These are phyloP conservation scores for Lasioglossum leucozonium DNA, from an alignment of 2,888 invertebrate species.

Conservation along the genomic window DNA sequence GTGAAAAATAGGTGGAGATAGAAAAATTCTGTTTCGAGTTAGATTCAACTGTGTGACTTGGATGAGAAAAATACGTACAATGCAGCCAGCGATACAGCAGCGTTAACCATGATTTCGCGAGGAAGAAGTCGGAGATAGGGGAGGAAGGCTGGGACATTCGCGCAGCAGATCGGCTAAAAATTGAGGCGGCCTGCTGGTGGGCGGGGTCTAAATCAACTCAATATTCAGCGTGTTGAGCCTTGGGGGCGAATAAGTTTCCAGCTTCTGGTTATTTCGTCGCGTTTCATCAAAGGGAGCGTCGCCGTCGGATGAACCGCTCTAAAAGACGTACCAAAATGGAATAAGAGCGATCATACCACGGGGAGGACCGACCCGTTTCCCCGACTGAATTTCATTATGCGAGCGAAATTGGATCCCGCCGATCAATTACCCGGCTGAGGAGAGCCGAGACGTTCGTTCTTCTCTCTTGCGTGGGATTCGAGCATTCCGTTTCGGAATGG, in stretches of 20 bases:
- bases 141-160: neutral
- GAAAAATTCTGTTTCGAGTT: too few relatives aligned
- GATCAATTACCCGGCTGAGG: conserved; percentile 76
- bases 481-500: conserved; percentile 40
- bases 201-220: neutral
- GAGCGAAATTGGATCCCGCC: conserved; percentile 75
- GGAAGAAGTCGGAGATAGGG: neutral
- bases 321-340: conserved; percentile 46
- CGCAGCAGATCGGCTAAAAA: neutral
- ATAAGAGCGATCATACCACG: conserved; percentile 62
- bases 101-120: neutral
- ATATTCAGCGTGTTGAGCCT: neutral
- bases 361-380: conserved; percentile 49
- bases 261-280: conserved; percentile 9
- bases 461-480: conserved; percentile 5
- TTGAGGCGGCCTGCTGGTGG: neutral
- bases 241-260: neutral
- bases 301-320: conserved; percentile 7
- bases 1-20: neutral
- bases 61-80: too few relatives aligned
- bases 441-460: conserved; percentile 42
- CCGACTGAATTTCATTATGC: conserved; percentile 76
- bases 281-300: conserved; percentile 12
- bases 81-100: too few relatives aligned
- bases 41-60: too few relatives aligned